phyloP scores from a whole-genome alignment of 2,113 vertebrate species.

The Eonycteris spelaea region DNA sequence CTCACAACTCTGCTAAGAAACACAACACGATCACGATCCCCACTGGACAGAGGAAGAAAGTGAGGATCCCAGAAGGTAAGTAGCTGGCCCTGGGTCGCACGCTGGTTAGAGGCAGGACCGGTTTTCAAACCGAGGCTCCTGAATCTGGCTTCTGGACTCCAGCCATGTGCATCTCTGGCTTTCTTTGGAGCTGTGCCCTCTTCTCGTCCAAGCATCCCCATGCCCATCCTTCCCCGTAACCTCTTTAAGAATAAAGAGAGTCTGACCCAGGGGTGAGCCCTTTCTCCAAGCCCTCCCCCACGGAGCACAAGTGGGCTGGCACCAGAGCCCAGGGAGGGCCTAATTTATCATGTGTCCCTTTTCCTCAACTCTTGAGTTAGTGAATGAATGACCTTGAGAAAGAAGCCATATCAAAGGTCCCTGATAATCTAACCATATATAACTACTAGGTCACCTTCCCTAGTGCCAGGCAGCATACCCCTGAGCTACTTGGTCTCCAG shows the following conservation, averaged over 20 bases:
- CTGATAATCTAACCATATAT: not conserved
- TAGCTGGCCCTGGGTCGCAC: not conserved
- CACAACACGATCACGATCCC: fast-evolving
- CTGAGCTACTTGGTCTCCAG: not conserved
- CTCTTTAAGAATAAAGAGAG: not conserved
- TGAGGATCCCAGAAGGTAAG: not conserved
- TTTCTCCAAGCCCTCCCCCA: not conserved
- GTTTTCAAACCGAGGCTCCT: not conserved
- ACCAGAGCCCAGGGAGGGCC: not conserved
- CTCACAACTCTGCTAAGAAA: not conserved
- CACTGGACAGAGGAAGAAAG: not conserved
- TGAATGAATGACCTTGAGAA: not conserved
- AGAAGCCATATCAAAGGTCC: not conserved
- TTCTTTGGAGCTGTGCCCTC: not conserved
- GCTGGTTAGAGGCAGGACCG: not conserved
- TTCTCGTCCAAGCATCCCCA: not conserved
- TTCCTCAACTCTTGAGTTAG: not conserved
- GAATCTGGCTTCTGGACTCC: not conserved
- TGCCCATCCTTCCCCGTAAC: fast-evolving
- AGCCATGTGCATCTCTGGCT: not conserved
- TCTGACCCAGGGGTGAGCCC: not conserved
- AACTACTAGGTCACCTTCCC: not conserved
- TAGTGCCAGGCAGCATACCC: not conserved
- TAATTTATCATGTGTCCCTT: not conserved
- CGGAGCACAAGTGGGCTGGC: no score